Conservation (phyloP, 2,113 vertebrate genomes). For the Apteryx mantelli region DNA sequence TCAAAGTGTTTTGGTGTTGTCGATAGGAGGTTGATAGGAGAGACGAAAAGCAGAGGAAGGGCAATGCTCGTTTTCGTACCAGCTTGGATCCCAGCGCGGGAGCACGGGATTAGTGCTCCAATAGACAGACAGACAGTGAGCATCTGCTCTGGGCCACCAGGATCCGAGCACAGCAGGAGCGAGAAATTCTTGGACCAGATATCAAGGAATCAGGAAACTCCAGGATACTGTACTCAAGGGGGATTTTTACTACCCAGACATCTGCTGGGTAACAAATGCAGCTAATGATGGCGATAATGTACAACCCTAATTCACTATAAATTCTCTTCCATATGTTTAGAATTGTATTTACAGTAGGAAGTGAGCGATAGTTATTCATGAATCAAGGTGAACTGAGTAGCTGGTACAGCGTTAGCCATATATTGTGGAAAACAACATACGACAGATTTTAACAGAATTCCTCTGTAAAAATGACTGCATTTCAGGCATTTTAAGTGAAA, state of each 20-base stretch:
- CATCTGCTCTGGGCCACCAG: conserved; percentile 54
- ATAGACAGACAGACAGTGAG: not conserved
- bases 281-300: conserved; percentile 38
- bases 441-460: not conserved
- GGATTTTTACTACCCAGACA: conserved; percentile 62
- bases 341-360: conserved; percentile 59
- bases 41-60: not conserved
- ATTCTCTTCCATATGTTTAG: conserved; percentile 56
- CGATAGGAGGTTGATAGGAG: not conserved
- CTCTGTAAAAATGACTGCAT: not conserved
- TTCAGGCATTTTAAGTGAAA: not conserved
- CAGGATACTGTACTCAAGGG: conserved; percentile 46
- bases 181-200: conserved; percentile 52
- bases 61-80: not conserved
- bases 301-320: not conserved
- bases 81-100: not conserved
- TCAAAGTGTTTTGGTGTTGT: not conserved
- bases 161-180: conserved; percentile 39
- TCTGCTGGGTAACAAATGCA: conserved; percentile 63
- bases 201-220: conserved; percentile 52
- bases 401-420: not conserved
- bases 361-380: conserved; percentile 18
- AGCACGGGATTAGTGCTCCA: not conserved
- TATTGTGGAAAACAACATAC: not conserved
- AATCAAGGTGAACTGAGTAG: conserved; percentile 35